Conservation (phyloP, 2,888 invertebrate genomes). For the Lucinisca nassula region DNA sequence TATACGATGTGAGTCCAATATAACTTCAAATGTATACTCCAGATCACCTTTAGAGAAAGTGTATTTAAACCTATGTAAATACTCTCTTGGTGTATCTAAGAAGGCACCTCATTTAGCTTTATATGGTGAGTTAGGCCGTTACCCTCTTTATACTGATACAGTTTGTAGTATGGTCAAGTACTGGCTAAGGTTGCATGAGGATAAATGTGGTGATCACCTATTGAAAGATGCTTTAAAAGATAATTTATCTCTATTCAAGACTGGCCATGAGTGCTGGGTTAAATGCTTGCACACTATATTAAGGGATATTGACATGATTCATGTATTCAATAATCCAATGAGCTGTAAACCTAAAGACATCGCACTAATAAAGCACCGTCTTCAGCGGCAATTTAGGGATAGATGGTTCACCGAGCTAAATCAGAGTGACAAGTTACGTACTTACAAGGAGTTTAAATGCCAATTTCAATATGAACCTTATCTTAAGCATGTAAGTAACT, state of each 20-base stretch:
- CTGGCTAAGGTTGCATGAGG: background rate
- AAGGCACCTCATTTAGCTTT: background rate
- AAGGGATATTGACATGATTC: background rate
- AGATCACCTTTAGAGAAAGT: background rate
- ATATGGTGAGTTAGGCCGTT: background rate
- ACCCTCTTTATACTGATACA: too few species aligned
- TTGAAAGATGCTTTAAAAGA: background rate
- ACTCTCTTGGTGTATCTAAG: background rate
- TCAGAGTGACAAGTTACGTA: background rate
- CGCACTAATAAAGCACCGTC: background rate
- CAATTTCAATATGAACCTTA: background rate
- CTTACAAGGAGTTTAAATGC: background rate
- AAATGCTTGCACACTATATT: background rate
- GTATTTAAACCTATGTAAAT: background rate
- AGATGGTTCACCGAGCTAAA: background rate
- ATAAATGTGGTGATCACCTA: background rate
- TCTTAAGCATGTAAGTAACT: background rate
- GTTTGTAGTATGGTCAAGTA: background rate
- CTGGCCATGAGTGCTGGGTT: background rate
- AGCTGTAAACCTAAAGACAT: background rate
- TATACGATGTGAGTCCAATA: too few species aligned
- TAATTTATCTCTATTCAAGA: background rate
- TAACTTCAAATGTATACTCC: too few species aligned
- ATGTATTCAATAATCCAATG: background rate
- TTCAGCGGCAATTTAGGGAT: background rate